These are phyloP conservation scores for Thysanoteuthis rhombus DNA, from an alignment of 2,888 invertebrate species.

Conservation along the genomic window DNA sequence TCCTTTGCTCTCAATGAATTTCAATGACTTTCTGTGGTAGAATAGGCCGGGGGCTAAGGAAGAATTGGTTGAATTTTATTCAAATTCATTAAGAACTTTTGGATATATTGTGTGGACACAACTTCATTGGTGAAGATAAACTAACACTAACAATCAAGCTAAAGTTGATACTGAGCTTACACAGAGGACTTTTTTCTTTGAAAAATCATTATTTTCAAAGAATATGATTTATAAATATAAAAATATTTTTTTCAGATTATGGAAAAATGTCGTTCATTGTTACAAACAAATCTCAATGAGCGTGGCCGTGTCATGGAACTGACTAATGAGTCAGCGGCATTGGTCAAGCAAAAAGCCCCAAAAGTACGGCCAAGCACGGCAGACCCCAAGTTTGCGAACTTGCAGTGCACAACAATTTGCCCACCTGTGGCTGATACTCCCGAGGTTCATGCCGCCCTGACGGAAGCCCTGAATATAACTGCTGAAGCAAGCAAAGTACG, in stretches of 20 bases:
- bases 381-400: constrained; percentile 27
- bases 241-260: constrained; percentile 46
- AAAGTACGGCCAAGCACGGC: constrained; percentile 34
- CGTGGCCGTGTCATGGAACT: constrained; percentile 65
- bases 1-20: too few species aligned
- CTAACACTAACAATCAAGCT: too few species aligned
- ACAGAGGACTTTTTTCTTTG: too few species aligned
- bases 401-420: constrained; percentile 36
- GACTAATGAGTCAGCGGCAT: constrained; percentile 49
- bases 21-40: too few species aligned
- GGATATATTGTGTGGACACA: too few species aligned
- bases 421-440: constrained; percentile 44
- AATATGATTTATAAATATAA: too few species aligned
- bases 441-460: constrained; percentile 38
- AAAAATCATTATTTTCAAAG: too few species aligned
- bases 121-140: too few species aligned
- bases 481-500: constrained; percentile 56
- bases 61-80: too few species aligned
- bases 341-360: constrained; percentile 48
- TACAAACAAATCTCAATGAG: constrained; percentile 62
- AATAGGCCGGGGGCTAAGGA: too few species aligned
- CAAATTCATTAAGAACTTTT: too few species aligned
- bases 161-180: too few species aligned
- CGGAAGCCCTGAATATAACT: constrained; percentile 29
- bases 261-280: constrained; percentile 59